Percentiles rank a stretch among this genome's conserved stretches.
Evolutionary conservation across 2,888 invertebrate species (phyloP).

Genomic region (Patella pellucida): DNA sequence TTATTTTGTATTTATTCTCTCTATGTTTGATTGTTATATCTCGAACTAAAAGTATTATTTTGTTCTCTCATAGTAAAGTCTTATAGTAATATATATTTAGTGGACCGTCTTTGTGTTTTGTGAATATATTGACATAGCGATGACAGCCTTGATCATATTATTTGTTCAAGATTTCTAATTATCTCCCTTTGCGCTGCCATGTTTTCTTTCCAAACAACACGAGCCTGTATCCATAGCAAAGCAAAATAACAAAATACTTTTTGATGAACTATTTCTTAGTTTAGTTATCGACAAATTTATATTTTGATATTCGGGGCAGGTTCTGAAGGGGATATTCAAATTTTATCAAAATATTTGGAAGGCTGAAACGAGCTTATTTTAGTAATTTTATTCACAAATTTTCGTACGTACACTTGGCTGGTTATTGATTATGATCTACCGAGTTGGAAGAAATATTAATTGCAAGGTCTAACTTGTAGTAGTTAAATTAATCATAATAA

Average conservation of each 20-base stretch:
- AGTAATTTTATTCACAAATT: too few relatives aligned
- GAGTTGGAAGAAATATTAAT: too few relatives aligned
- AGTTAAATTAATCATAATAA: too few relatives aligned
- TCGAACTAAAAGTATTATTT: too few relatives aligned
- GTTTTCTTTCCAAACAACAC: neutral
- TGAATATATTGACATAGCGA: neutral
- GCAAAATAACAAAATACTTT: constrained; percentile 11
- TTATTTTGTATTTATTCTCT: too few relatives aligned
- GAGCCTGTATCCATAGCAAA: constrained; percentile 8
- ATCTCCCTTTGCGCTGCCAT: neutral
- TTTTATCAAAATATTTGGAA: constrained; percentile 6
- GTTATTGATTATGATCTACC: too few relatives aligned
- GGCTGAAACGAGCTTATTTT: too few relatives aligned
- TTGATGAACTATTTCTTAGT: neutral
- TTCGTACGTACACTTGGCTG: too few relatives aligned
- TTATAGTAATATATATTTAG: too few relatives aligned
- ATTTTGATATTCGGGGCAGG: neutral
- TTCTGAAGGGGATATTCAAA: neutral
- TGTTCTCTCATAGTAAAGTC: too few relatives aligned
- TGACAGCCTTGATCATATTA: neutral
- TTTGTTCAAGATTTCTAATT: neutral
- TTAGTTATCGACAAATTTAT: constrained; percentile 4
- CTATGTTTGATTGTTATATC: too few relatives aligned
- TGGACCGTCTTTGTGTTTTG: neutral
- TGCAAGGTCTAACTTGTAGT: too few relatives aligned